Evolutionary conservation across 2,113 vertebrate species (phyloP).

Genomic region (western clawed frog (Xenopus tropicalis)): DNA sequence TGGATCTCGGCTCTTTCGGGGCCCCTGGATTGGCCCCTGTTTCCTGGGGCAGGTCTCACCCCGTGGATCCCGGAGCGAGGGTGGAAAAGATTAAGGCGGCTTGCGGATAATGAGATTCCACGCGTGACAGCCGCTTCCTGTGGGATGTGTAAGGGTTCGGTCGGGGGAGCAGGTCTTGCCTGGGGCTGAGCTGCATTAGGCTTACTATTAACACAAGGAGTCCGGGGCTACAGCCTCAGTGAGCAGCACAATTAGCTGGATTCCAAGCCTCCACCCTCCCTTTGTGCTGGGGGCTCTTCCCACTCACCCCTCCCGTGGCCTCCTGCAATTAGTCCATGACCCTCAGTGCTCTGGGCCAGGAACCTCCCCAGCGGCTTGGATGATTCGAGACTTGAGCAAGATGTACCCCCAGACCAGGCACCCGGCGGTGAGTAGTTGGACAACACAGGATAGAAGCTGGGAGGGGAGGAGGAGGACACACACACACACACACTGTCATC

Average conservation of each 20-base stretch:
- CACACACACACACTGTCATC: slow-evolving; percentile 2
- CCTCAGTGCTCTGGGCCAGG: slow-evolving; percentile 30
- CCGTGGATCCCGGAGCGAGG: background rate
- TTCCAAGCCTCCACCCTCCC: slow-evolving; percentile 20
- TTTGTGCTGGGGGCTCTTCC: slow-evolving; percentile 10
- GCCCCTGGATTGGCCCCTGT: background rate
- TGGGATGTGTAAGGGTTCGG: slow-evolving; percentile 32
- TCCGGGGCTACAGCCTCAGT: slow-evolving; percentile 10
- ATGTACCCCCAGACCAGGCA: slow-evolving; percentile 79
- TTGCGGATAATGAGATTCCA: slow-evolving; percentile 26
- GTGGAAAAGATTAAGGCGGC: slow-evolving; percentile 1
- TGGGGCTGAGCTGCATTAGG: slow-evolving; percentile 11
- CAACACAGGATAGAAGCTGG: slow-evolving; percentile 13
- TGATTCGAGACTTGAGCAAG: slow-evolving; percentile 79
- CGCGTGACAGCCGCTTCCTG: slow-evolving; percentile 1
- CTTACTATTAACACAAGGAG: slow-evolving; percentile 20
- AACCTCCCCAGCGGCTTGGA: slow-evolving; percentile 61
- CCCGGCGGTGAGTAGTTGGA: slow-evolving; percentile 65
- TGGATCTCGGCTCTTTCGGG: background rate
- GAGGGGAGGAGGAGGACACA: background rate
- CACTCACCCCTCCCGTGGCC: slow-evolving; percentile 11
- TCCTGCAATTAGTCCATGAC: slow-evolving; percentile 27
- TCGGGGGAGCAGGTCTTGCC: slow-evolving; percentile 12
- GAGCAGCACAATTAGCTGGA: slow-evolving; percentile 36
- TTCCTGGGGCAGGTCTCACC: background rate